Base-by-base conservation (phyloP, 2,888 invertebrate genomes). In the Tipula unca region DNA sequence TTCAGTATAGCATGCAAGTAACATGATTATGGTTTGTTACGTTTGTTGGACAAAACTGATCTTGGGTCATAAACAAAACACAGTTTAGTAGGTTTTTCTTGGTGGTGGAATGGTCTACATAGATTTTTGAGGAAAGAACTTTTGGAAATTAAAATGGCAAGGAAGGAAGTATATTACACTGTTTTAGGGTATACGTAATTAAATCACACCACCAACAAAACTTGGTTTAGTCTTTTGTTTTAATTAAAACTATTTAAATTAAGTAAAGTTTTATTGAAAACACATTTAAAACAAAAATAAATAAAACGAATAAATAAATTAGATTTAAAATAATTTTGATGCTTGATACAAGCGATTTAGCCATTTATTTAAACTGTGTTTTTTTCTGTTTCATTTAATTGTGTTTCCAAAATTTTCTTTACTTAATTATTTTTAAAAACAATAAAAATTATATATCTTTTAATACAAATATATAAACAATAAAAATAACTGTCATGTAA, bases 341-440 rank as follows among this genome's bases (percentile, higher is more conserved):
- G 69, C 69, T 69, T 69, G 69, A 69, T 69, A 69, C 69, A 69
- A 69, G 69, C 69, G 69, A 69, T 69, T 25, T 69, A 69, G 69
- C 25, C 3, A 69, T 69, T 25, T 69, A 10, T 69, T 10, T 48
- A 17, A 48, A 48, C 8, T 17, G 48, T 39, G n/a, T n/a, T 39
- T 5, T 39, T 39, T 39, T 39, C 13, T 39, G 35, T 39, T 32
- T 54, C 17, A 54, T 69, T 69, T 69, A 69, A 25, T 13, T 69
- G 69, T 69, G 69, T 69, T 69, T 69, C 25, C 69, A 69, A 69
- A 69, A 69, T 69, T 69, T 3, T 4, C 69, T 69, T 25, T 69
- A 69, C 69, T 69, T 25, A 54, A 54, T 69, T n/a, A 69, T 69
- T 69, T 48, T 48, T 48, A 1, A 25, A 69, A 69, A 69, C 4